phyloP scores from a whole-genome alignment of 2,888 invertebrate species.

The Cryptophagus acutangulus region DNA sequence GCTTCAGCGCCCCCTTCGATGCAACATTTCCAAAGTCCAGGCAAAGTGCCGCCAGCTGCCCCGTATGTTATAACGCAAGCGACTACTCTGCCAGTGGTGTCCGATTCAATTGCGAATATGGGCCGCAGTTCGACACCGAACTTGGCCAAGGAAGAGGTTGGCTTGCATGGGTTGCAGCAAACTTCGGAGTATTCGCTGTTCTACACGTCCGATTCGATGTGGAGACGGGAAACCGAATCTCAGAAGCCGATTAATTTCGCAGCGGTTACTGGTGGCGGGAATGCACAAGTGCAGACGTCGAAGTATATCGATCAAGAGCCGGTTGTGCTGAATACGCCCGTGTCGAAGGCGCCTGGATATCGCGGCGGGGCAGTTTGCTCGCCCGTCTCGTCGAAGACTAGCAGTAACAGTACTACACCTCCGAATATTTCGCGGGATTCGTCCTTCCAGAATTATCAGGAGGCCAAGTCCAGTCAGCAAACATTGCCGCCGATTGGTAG shows the following conservation, averaged over 20 bases:
- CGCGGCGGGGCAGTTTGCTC: conserved; percentile 74
- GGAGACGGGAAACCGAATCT: conserved; percentile 47
- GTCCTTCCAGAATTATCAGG: conserved; percentile 25
- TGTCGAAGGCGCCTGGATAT: conserved; percentile 92
- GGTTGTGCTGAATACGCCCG: conserved; percentile 67
- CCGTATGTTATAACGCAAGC: conserved; percentile 2
- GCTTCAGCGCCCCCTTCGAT: conserved; percentile 46
- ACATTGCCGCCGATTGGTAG: conserved; percentile 42
- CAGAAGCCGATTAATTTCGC: conserved; percentile 67
- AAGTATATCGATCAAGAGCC: conserved; percentile 54
- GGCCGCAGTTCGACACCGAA: conserved; percentile 28
- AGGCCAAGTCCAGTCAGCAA: conserved; percentile 3
- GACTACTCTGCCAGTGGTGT: no score
- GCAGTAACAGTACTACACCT: conserved; percentile 52
- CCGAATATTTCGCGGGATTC: conserved; percentile 44
- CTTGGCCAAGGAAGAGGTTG: conserved; percentile 32
- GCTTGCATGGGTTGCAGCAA: not conserved
- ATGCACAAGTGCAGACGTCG: not conserved
- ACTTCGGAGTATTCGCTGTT: conserved; percentile 83
- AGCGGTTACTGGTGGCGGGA: conserved; percentile 59
- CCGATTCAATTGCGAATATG: conserved; percentile 14
- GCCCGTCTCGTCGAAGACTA: conserved; percentile 63
- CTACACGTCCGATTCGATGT: conserved; percentile 67
- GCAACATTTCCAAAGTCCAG: conserved; percentile 40
- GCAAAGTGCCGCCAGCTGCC: conserved; percentile 16